These are phyloP conservation scores for Propsilocerus akamusi DNA, from an alignment of 1,140 invertebrate genomes.

Conservation along the genomic window DNA sequence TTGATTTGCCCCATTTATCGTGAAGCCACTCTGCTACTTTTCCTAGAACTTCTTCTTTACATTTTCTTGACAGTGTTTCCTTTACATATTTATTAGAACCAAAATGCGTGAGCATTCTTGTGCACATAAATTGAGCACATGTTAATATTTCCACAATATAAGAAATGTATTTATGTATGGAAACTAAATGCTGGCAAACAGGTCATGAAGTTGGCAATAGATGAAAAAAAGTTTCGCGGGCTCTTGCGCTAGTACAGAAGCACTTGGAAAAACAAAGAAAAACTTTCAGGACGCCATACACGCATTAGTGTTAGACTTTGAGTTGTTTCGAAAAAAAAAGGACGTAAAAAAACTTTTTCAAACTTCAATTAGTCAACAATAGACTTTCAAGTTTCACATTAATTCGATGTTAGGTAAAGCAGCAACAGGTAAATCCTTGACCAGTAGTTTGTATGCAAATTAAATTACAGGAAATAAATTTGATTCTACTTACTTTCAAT, in stretches of 20 bases:
- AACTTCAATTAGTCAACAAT: too few species aligned
- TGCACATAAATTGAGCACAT: neutral
- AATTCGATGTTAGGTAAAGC: too few species aligned
- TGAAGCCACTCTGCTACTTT: neutral
- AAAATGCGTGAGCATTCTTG: neutral
- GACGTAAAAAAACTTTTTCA: too few species aligned
- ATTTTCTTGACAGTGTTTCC: neutral
- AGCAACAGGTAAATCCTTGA: neutral
- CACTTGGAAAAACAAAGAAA: too few species aligned
- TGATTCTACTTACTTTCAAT: slow-evolving; percentile 31
- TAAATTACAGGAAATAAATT: slow-evolving; percentile 2
- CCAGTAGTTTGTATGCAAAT: neutral
- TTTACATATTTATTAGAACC: neutral
- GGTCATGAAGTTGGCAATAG: too few species aligned
- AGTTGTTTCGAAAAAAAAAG: too few species aligned
- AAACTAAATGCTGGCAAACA: too few species aligned
- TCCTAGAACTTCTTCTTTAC: neutral
- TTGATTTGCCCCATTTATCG: neutral
- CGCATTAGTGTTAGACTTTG: too few species aligned
- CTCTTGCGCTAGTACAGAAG: too few species aligned
- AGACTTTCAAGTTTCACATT: too few species aligned
- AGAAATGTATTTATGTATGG: neutral
- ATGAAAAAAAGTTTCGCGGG: too few species aligned
- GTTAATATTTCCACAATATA: neutral
- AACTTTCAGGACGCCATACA: too few species aligned